Base-by-base conservation (phyloP, 2,888 invertebrate genomes). In the Apotomis capreana region DNA sequence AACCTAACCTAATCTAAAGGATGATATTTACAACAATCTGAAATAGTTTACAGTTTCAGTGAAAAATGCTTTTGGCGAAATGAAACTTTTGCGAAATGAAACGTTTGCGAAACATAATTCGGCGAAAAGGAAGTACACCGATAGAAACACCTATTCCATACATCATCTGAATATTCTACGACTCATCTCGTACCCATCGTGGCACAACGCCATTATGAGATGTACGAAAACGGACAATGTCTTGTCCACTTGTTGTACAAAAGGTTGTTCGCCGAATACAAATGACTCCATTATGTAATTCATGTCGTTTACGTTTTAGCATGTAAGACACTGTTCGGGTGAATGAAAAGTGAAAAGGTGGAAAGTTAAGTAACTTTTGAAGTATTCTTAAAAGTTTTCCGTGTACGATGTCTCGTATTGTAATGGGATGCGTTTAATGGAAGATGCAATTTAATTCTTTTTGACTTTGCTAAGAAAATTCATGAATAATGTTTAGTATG, bases 281-380 rank as follows among this genome's bases (percentile, higher is more conserved):
- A 71, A 71, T 68, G 67, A 44, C 49, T 52, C 10, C 57, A 62
- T 71, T 71, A 71, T 71, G 71, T 71, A 67, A 71, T 71, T 26
- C 60, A 51, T 44, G n/a, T 40, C 57, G 60, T 67, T 62, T 57
- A 70, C 70, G 59, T 55, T 46, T 52, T 65, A 59, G 10, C 52
- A 62, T 40, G 61, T 62, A 59, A 44, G 13, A 62, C 69, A 60
- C 61, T 70, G 65, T 70, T 67, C 13, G 51, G 49, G 61, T 62
- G 67, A 68, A 68, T 62, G 67, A 68, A 68, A 71, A 71, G 71
- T 67, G 71, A 71, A 71, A 71, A 36, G 71, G 51, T 37, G 68
- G 61, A 69, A 69, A 62, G 68, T 68, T 68, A 68, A 68, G 69
- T 62, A 62, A 57, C 69, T 62, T 60, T 69, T 55, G 5, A 65